phyloP scores from a whole-genome alignment of 92 coral and sea anemone genomes.

The Isaurus tuberculatus region DNA sequence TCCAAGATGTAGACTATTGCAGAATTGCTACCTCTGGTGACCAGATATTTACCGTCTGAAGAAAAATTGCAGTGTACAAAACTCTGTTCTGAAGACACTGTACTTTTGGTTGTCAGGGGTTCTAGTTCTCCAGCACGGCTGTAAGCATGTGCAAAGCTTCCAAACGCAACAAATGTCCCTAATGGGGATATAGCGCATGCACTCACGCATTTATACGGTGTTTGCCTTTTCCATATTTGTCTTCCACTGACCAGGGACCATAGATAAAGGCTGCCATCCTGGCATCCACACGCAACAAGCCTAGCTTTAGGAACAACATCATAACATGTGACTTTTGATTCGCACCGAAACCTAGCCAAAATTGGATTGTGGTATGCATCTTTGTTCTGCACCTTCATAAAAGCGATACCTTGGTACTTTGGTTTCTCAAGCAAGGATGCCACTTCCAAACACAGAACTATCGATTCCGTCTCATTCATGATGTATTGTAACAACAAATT shows the following conservation, averaged over 20 bases:
- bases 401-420: slow-evolving; percentile 34
- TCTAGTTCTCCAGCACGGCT: not conserved
- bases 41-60: slow-evolving; percentile 10
- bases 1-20: not conserved
- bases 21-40: not conserved
- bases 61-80: slow-evolving; percentile 13
- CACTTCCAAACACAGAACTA: slow-evolving; percentile 49
- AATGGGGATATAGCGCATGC: slow-evolving; percentile 7
- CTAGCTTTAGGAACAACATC: slow-evolving; percentile 35
- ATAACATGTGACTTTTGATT: slow-evolving; percentile 47
- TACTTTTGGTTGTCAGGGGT: not conserved
- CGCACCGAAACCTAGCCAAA: slow-evolving; percentile 47
- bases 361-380: slow-evolving; percentile 47
- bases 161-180: not conserved
- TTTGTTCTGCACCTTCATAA: slow-evolving; percentile 53
- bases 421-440: slow-evolving; percentile 30
- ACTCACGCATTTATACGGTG: not conserved
- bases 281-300: slow-evolving; percentile 62
- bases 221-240: slow-evolving; percentile 19
- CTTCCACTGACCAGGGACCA: slow-evolving; percentile 65
- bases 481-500: slow-evolving; percentile 54
- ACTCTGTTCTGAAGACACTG: not conserved
- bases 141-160: not conserved
- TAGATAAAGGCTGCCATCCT: slow-evolving; percentile 51
- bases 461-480: slow-evolving; percentile 59